Percentiles rank a stretch among this genome's conserved stretches.
Evolutionary conservation across 2,113 vertebrate species (phyloP).

Genomic region (Saguinus imperator): DNA sequence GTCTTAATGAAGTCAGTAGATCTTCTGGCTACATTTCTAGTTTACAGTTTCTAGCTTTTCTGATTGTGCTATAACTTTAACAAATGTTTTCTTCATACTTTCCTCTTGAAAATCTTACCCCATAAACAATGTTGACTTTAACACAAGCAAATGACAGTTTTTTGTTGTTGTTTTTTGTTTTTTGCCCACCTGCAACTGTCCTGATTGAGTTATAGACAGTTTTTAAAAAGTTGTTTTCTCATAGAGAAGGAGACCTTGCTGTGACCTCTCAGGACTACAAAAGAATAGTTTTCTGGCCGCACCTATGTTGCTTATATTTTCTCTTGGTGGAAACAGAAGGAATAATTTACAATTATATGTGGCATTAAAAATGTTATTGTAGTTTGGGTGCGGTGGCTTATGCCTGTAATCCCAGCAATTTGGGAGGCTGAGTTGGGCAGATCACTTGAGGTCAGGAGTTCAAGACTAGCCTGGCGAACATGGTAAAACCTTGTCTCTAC

Average conservation of each 20-base stretch:
- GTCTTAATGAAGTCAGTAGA: not conserved
- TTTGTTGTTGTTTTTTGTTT: not conserved
- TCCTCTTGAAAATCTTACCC: constrained; percentile 31
- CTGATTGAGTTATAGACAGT: too few relatives aligned
- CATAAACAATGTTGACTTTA: not conserved
- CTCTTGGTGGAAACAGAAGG: constrained; percentile 10
- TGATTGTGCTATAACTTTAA: not conserved
- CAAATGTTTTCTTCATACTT: not conserved
- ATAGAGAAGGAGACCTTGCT: not conserved
- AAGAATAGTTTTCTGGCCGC: not conserved
- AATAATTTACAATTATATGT: not conserved
- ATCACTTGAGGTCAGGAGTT: too few relatives aligned
- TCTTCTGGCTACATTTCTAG: not conserved
- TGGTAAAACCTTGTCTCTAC: too few relatives aligned
- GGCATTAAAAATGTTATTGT: not conserved
- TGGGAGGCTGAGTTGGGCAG: too few relatives aligned
- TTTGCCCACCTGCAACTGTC: too few relatives aligned
- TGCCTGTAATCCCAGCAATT: too few relatives aligned
- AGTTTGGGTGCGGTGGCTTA: too few relatives aligned
- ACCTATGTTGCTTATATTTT: not conserved
- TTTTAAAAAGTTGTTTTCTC: not conserved
- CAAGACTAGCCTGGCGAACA: too few relatives aligned
- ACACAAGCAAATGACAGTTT: not conserved
- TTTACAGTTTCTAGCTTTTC: not conserved
- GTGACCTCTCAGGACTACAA: not conserved